phyloP scores from a whole-genome alignment of 23 tunicate genomes.

The Clavelina lepadiformis region DNA sequence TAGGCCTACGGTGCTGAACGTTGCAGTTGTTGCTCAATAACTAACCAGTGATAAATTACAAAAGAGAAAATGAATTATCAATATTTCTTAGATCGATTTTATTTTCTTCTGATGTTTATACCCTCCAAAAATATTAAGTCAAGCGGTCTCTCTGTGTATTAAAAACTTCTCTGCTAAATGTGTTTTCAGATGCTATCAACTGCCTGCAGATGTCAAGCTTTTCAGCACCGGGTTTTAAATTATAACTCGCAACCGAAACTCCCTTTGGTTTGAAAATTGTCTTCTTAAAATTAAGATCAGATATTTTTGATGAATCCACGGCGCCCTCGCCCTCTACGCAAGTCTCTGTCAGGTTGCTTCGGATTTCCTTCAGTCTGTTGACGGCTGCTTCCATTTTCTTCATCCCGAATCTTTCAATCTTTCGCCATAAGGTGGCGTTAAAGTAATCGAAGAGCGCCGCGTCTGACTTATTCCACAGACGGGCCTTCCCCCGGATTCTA shows the following conservation, averaged over 20 bases:
- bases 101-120: too few relatives aligned
- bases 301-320: slow-evolving; percentile 12
- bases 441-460: slow-evolving; percentile 43
- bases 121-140: too few relatives aligned
- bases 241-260: slow-evolving; percentile 22
- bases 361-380: slow-evolving; percentile 1
- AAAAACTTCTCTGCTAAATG: slow-evolving; percentile 3
- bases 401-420: slow-evolving; percentile 22
- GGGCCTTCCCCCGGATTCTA: slow-evolving; percentile 20
- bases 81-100: too few relatives aligned
- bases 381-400: slow-evolving; percentile 22
- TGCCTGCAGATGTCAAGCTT: slow-evolving; percentile 1
- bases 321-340: slow-evolving; percentile 25
- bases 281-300: background rate
- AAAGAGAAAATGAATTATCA: too few relatives aligned
- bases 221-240: slow-evolving; percentile 16
- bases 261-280: slow-evolving; percentile 22
- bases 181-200: slow-evolving; percentile 12
- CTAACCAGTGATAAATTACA: too few relatives aligned
- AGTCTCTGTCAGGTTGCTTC: background rate
- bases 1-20: too few relatives aligned
- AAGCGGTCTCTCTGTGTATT: too few relatives aligned
- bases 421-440: slow-evolving; percentile 40
- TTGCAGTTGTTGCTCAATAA: too few relatives aligned
- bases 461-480: slow-evolving; percentile 45